Evolutionary conservation across 1,140 invertebrate species (phyloP), one percentile per base, ranked within the genome.

Genomic region (Epicauta chinensis): DNA sequence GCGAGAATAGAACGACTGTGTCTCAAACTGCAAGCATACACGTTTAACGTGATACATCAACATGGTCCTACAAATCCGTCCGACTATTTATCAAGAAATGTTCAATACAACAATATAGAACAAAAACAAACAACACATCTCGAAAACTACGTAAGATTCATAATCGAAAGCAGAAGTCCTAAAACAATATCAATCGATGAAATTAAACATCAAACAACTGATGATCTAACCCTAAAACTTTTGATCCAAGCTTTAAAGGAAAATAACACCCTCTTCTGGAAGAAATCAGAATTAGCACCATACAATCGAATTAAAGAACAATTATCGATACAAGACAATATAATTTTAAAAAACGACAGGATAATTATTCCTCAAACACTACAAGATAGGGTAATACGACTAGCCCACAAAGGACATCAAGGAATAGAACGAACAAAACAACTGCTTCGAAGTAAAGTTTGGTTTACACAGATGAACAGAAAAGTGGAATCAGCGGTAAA

Each of bases 351-450:
- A 43, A 16, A 17, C 16, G n/a, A 63, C 30, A 36, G 59, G 53
- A 61, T 65, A 2, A 45, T 76, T 7, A 66, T 77, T 16, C 75
- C 75, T 1, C 11, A 48, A 38, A 47, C 30, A 13, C 49, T 73
- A 30, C 65, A 62, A 36, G 13, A 55, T 9, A 46, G 46, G 40
- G 14, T 45, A 13, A 42, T 58, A 9, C 14, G 55, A 48, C 38
- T 43, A 44, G 41, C 61, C 4, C 65, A 70, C 55, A 56, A 58
- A 56, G 57, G 55, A 11, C 62, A 68, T 45, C 50, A 45, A 39
- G 65, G 61, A 10, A 62, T 64, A 9, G 53, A 43, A 9, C 55
- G 53, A 39, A 71, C 61, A 31, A 71, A 70, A 51, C 32, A 51
- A 41, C 41, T 63, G 9, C 31, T 67, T 12, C 31, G 64, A 15